Percentiles rank a stretch among this genome's conserved stretches.
These are phyloP conservation scores for Mythimna vitellina DNA, from an alignment of 2,888 invertebrate genomes.

Conservation along the genomic window DNA sequence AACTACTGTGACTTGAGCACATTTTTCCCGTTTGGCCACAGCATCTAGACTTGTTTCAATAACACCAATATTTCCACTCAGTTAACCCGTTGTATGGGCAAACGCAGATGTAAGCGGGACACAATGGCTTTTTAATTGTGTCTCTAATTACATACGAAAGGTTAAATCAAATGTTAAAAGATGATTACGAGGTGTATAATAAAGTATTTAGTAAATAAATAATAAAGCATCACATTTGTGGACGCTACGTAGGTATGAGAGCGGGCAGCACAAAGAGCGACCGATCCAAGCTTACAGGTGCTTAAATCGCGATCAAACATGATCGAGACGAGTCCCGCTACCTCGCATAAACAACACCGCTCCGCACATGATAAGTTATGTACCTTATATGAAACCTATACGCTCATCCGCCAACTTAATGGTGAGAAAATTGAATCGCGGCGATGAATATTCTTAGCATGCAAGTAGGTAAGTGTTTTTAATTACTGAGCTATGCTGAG, in stretches of 20 bases:
- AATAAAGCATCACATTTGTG: slow-evolving; percentile 16
- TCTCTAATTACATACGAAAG: too few relatives aligned
- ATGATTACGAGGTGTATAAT: too few relatives aligned
- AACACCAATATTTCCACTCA: too few relatives aligned
- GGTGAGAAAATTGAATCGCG: slow-evolving; percentile 55
- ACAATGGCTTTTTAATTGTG: too few relatives aligned
- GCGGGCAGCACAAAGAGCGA: slow-evolving; percentile 79
- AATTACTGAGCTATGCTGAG: slow-evolving; percentile 20
- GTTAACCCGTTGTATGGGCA: too few relatives aligned
- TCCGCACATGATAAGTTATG: slow-evolving; percentile 60
- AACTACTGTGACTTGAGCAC: too few relatives aligned
- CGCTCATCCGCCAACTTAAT: slow-evolving; percentile 55
- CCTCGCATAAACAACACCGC: slow-evolving; percentile 66
- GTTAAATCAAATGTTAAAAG: not conserved
- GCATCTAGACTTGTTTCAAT: too few relatives aligned
- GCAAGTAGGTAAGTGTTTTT: slow-evolving; percentile 12
- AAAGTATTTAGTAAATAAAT: not conserved
- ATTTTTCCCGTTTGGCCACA: too few relatives aligned
- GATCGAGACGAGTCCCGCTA: slow-evolving; percentile 74
- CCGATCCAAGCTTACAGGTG: slow-evolving; percentile 75
- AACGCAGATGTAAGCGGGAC: too few relatives aligned
- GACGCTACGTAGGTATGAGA: slow-evolving; percentile 67
- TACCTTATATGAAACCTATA: slow-evolving; percentile 47
- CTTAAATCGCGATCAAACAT: slow-evolving; percentile 85
- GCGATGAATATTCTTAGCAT: slow-evolving; percentile 15